These are phyloP conservation scores for Drosophila macrospina DNA, from an alignment of 2,888 invertebrate species.

Conservation along the genomic window DNA sequence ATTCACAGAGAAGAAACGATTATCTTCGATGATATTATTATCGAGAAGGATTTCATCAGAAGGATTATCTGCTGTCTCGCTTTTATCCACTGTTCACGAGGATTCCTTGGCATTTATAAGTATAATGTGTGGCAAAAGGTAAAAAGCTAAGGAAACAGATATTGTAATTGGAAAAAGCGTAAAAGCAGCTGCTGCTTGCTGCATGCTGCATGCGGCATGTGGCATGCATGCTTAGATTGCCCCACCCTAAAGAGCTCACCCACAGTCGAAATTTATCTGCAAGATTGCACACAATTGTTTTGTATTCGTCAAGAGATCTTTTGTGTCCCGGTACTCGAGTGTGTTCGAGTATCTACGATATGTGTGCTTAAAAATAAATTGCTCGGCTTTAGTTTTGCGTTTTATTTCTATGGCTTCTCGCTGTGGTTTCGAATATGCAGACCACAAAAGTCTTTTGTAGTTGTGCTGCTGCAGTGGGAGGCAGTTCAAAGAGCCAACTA, in stretches of 20 bases:
- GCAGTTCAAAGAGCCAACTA: slow-evolving; percentile 52
- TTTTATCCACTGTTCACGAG: slow-evolving; percentile 59
- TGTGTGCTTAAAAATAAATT: slow-evolving; percentile 76
- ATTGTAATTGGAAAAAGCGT: slow-evolving; percentile 68
- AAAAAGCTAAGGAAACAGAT: slow-evolving; percentile 74
- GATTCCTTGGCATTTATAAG: slow-evolving; percentile 72
- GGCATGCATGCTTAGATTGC: no score
- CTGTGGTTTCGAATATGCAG: slow-evolving; percentile 30
- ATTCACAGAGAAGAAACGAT: not conserved
- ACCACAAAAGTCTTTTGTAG: slow-evolving; percentile 54
- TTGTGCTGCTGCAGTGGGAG: slow-evolving; percentile 17
- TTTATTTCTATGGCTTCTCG: slow-evolving; percentile 67
- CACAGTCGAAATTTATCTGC: slow-evolving; percentile 66
- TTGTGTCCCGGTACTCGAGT: slow-evolving; percentile 11
- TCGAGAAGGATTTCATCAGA: not conserved
- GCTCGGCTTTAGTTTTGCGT: slow-evolving; percentile 68
- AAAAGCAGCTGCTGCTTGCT: slow-evolving; percentile 63
- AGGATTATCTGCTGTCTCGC: not conserved
- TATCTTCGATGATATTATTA: not conserved
- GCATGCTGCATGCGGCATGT: not conserved
- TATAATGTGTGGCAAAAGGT: slow-evolving; percentile 66
- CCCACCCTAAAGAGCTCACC: slow-evolving; percentile 20
- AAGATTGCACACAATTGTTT: slow-evolving; percentile 80
- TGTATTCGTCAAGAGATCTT: slow-evolving; percentile 62
- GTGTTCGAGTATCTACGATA: slow-evolving; percentile 40